These are phyloP conservation scores for Nephrocerus scutellatus DNA, from an alignment of 2,888 invertebrate genomes.

Conservation along the genomic window DNA sequence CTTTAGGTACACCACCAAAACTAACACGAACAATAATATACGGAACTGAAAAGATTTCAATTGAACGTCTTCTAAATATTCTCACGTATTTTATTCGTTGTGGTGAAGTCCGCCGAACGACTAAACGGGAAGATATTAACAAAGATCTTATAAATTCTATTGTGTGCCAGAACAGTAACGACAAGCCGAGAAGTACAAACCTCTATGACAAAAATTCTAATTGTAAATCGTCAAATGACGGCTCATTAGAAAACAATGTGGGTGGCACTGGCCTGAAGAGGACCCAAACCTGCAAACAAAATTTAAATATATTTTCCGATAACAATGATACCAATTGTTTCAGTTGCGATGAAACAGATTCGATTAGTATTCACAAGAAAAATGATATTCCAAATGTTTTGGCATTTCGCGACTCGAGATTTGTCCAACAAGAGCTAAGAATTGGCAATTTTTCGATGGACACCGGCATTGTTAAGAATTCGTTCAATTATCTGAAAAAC, in stretches of 20 bases:
- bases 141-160: constrained; percentile 37
- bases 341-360: constrained; percentile 23
- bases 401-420: constrained; percentile 44
- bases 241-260: neutral
- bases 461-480: constrained; percentile 44
- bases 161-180: constrained; percentile 25
- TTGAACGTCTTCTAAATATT: constrained; percentile 67
- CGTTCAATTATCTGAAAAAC: constrained; percentile 25
- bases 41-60: constrained; percentile 56
- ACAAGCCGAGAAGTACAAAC: constrained; percentile 28
- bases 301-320: constrained; percentile 33
- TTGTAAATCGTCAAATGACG: constrained; percentile 3
- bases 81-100: constrained; percentile 84
- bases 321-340: constrained; percentile 20
- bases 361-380: constrained; percentile 33
- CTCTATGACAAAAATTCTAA: constrained; percentile 3
- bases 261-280: constrained; percentile 30
- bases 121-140: constrained; percentile 45
- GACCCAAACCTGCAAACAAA: constrained; percentile 40
- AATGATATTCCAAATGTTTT: constrained; percentile 47
- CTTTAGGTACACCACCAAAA: constrained; percentile 69
- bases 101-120: constrained; percentile 59
- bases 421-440: constrained; percentile 45
- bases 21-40: constrained; percentile 74
- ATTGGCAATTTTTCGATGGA: constrained; percentile 47